Percentiles rank a stretch among this genome's conserved stretches.
Evolutionary conservation across 2,113 vertebrate species (phyloP).

Genomic region (Strix uralensis): DNA sequence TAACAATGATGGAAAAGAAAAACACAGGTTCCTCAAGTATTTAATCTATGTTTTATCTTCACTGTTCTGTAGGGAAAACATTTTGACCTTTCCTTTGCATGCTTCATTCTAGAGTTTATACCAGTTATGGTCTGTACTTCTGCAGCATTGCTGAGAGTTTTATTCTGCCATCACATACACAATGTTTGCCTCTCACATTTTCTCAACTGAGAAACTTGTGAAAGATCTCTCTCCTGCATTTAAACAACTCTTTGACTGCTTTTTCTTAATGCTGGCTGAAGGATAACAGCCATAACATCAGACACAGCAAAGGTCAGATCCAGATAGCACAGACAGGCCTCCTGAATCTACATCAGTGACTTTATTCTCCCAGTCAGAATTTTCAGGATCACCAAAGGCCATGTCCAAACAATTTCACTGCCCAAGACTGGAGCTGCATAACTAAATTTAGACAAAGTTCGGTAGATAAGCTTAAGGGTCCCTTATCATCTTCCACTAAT

Average conservation of each 20-base stretch:
- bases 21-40: neutral
- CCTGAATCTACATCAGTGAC: neutral
- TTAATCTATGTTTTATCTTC: neutral
- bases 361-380: constrained; percentile 15
- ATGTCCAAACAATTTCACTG: neutral
- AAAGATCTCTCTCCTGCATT: neutral
- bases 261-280: neutral
- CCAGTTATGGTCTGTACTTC: neutral
- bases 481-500: neutral
- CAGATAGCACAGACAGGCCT: neutral
- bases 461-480: neutral
- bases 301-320: neutral
- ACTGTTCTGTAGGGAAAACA: neutral
- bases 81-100: constrained; percentile 10
- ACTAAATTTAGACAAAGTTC: neutral
- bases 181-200: neutral
- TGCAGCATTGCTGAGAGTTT: neutral
- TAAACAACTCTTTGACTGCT: neutral
- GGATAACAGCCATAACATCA: neutral
- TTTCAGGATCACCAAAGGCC: constrained; percentile 19
- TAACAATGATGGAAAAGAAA: neutral
- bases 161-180: neutral
- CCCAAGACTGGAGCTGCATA: neutral
- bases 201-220: neutral
- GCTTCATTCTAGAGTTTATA: neutral